These are phyloP conservation scores for Tetanocera ferruginea DNA, from an alignment of 2,888 invertebrate genomes.

Conservation along the genomic window DNA sequence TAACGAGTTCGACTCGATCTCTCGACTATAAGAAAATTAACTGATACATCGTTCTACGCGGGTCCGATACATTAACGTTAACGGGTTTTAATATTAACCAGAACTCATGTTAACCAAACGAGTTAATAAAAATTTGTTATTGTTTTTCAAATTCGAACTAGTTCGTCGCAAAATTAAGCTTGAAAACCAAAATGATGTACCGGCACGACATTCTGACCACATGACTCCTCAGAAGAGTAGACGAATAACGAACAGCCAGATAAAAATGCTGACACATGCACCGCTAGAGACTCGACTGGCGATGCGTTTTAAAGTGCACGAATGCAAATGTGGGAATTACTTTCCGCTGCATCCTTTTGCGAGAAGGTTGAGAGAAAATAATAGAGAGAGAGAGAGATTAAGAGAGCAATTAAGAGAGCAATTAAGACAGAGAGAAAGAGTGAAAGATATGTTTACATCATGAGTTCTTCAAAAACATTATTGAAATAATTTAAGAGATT, in stretches of 20 bases:
- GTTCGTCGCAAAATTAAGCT: background rate
- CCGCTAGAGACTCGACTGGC: background rate
- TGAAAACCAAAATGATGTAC: background rate
- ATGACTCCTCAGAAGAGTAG: background rate
- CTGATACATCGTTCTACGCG: no score
- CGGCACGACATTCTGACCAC: constrained; percentile 9
- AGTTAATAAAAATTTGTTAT: no score
- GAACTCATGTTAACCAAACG: no score
- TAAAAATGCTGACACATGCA: constrained; percentile 12
- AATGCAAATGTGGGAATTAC: background rate
- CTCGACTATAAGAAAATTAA: no score
- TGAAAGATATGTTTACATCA: background rate
- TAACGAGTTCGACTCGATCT: no score
- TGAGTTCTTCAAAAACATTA: no score
- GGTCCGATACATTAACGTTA: no score
- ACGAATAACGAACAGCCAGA: background rate
- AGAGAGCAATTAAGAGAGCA: background rate
- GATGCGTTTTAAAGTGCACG: background rate
- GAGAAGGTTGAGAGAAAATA: background rate
- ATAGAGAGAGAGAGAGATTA: background rate
- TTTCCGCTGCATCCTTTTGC: background rate
- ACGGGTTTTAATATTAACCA: no score
- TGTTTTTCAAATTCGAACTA: background rate
- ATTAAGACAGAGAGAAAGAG: background rate
- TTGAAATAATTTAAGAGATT: no score